Conservation (phyloP, 2,888 invertebrate genomes). For the Lithophane socia region DNA sequence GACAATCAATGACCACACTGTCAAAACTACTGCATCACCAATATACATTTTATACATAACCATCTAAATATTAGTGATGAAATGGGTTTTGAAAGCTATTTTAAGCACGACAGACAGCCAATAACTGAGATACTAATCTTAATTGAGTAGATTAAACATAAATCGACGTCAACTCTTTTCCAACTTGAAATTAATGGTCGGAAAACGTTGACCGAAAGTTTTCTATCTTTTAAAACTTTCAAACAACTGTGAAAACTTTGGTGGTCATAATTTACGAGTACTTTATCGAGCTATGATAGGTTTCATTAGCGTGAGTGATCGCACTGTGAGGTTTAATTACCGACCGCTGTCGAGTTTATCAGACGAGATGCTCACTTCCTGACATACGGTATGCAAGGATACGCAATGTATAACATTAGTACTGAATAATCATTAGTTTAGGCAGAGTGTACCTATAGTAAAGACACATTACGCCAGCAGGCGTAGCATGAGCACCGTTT, state of each 20-base stretch:
- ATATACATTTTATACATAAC: too few species aligned
- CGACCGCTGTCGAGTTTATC: slow-evolving; percentile 24
- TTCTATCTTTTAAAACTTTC: neutral
- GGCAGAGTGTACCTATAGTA: too few species aligned
- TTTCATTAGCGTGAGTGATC: slow-evolving; percentile 20
- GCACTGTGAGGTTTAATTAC: slow-evolving; percentile 25
- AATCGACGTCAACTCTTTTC: neutral
- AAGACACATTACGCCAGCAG: too few species aligned
- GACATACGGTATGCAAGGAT: slow-evolving; percentile 7
- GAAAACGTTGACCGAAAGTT: slow-evolving; percentile 3
- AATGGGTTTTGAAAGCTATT: neutral
- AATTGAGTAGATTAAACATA: neutral
- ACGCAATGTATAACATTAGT: too few species aligned
- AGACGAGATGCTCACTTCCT: slow-evolving; percentile 1
- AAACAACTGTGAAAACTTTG: neutral
- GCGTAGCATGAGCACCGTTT: too few species aligned
- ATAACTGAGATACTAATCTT: neutral
- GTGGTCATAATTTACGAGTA: neutral
- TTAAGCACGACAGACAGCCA: neutral
- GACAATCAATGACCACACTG: neutral
- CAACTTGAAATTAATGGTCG: slow-evolving; percentile 3
- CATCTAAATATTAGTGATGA: neutral
- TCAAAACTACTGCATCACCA: neutral
- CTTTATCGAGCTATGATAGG: slow-evolving; percentile 4
- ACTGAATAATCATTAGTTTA: too few species aligned